These are phyloP conservation scores for Cepaea hortensis DNA, from an alignment of 2,888 invertebrate genomes.

Conservation along the genomic window DNA sequence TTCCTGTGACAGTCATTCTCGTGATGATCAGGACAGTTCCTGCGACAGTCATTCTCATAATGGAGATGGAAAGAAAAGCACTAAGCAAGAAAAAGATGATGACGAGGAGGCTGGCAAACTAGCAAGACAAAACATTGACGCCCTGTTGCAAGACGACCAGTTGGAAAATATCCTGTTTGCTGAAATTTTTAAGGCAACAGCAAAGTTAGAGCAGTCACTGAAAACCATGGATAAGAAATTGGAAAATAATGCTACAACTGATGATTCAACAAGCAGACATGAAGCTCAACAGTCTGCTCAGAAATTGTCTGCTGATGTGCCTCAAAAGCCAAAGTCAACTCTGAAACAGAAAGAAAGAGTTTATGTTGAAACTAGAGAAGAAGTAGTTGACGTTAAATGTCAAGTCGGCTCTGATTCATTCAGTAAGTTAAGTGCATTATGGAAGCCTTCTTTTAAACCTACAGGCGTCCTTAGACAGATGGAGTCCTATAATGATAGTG, in stretches of 20 bases:
- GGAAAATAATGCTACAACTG: slow-evolving; percentile 5
- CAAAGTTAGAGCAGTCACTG: slow-evolving; percentile 44
- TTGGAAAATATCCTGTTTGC: slow-evolving; percentile 48
- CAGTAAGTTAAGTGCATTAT: slow-evolving; percentile 27
- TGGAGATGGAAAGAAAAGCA: neutral
- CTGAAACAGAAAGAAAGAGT: slow-evolving; percentile 30
- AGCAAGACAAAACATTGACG: slow-evolving; percentile 12
- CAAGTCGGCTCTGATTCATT: neutral
- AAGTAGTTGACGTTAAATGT: no score
- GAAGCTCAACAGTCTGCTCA: slow-evolving; percentile 6
- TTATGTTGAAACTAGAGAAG: neutral
- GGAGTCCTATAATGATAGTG: no score
- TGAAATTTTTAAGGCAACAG: slow-evolving; percentile 47
- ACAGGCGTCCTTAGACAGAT: neutral
- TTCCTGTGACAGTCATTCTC: no score
- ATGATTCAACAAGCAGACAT: neutral
- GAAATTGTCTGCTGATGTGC: neutral
- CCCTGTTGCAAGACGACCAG: slow-evolving; percentile 42
- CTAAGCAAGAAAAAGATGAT: neutral
- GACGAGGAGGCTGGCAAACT: neutral
- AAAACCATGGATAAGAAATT: neutral
- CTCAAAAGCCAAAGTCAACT: slow-evolving; percentile 35
- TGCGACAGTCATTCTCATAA: no score
- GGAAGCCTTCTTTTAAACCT: slow-evolving; percentile 34
- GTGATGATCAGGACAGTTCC: no score